Conservation (phyloP, 2,888 invertebrate species). For the Drosophila formosana region DNA sequence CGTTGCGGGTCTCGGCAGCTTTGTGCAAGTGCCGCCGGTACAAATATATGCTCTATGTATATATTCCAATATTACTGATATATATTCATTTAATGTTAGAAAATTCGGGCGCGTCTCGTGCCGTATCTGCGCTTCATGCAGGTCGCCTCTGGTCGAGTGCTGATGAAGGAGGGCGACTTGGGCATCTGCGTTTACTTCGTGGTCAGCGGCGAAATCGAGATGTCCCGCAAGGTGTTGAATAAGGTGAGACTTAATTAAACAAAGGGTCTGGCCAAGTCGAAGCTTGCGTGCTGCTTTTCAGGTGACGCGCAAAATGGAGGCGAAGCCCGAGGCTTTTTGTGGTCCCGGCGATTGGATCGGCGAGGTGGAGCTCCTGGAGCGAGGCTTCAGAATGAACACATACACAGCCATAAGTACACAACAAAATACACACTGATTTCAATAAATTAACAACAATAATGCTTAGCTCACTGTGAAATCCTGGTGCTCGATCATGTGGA, state of each 20-base stretch:
- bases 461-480: constrained; percentile 87
- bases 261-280: background rate
- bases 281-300: background rate
- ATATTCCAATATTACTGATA: too few species aligned
- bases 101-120: constrained; percentile 88
- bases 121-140: constrained; percentile 88
- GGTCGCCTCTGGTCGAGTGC: constrained; percentile 87
- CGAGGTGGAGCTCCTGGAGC: constrained; percentile 77
- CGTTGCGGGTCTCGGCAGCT: constrained; percentile 88
- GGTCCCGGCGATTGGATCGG: constrained; percentile 82
- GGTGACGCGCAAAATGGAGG: constrained; percentile 38
- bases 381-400: constrained; percentile 52
- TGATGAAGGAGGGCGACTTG: constrained; percentile 88
- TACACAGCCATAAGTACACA: constrained; percentile 53
- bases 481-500: constrained; percentile 87
- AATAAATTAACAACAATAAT: too few species aligned
- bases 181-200: constrained; percentile 89
- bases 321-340: constrained; percentile 64
- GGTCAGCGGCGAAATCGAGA: constrained; percentile 87
- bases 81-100: constrained; percentile 77
- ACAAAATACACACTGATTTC: too few species aligned
- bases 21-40: constrained; percentile 87
- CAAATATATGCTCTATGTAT: constrained; percentile 42
- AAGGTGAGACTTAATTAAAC: constrained; percentile 50
- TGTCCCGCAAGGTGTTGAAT: constrained; percentile 71